These are phyloP conservation scores for Gobio occitaniae DNA, from an alignment of 2,797 vertebrate genomes.

Conservation along the genomic window DNA sequence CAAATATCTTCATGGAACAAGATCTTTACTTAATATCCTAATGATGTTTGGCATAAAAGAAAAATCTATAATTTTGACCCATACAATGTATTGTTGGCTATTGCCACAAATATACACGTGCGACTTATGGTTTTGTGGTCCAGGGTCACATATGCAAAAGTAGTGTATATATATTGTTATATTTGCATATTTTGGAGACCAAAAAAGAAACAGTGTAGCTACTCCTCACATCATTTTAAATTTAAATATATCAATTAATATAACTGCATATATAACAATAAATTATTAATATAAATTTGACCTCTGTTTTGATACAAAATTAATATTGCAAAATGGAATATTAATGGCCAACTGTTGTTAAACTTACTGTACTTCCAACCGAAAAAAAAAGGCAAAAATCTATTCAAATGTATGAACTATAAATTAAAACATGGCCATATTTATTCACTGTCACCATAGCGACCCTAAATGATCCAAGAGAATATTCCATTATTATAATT, in stretches of 20 bases:
- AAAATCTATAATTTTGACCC: too few species aligned
- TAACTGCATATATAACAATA: not conserved
- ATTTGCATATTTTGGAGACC: not conserved
- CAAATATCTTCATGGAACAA: too few species aligned
- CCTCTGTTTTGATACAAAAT: not conserved
- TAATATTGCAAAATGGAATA: not conserved
- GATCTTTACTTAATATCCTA: too few species aligned
- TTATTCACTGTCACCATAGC: conserved; percentile 73
- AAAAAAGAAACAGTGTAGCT: not conserved
- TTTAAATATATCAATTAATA: not conserved
- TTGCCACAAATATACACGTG: too few species aligned
- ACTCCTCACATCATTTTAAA: not conserved
- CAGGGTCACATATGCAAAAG: not conserved
- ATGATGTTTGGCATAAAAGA: too few species aligned
- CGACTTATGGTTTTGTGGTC: too few species aligned
- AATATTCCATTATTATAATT: conserved; percentile 70
- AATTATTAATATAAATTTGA: not conserved
- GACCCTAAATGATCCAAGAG: conserved; percentile 64
- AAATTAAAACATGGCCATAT: conserved; percentile 70
- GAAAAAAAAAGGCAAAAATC: conserved; percentile 63
- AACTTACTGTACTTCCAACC: conserved; percentile 59
- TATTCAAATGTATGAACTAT: conserved; percentile 70
- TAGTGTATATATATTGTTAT: not conserved
- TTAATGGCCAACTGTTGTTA: not conserved
- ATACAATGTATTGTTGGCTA: too few species aligned